These are phyloP conservation scores for Psilopsiagon aurifrons DNA, from an alignment of 2,113 vertebrate species.

Conservation along the genomic window DNA sequence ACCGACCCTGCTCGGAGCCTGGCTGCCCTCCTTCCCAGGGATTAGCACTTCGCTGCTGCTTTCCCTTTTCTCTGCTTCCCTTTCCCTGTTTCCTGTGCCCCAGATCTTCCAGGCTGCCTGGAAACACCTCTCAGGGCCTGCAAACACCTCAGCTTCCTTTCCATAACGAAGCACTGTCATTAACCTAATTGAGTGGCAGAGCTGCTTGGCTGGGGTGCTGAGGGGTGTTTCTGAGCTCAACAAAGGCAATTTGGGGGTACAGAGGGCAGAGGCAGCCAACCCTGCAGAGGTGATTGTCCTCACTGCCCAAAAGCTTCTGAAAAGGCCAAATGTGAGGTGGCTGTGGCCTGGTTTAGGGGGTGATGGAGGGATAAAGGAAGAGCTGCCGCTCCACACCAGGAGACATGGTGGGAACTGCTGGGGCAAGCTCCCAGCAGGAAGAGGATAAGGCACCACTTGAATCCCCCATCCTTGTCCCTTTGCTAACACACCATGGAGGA, in stretches of 20 bases:
- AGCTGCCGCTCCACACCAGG: not conserved
- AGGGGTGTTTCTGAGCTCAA: not conserved
- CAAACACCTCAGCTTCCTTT: not conserved
- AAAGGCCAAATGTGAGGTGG: not conserved
- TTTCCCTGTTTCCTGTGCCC: not conserved
- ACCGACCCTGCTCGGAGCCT: accelerated
- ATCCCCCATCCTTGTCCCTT: not conserved
- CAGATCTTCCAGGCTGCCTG: not conserved
- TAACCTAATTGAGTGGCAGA: conserved; percentile 29
- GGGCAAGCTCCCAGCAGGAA: not conserved
- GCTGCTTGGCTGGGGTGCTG: not conserved
- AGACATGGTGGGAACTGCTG: not conserved
- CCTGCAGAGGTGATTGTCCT: not conserved
- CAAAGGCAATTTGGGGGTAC: not conserved
- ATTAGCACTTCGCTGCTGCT: not conserved
- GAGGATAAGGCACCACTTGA: not conserved
- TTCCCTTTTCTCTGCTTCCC: not conserved
- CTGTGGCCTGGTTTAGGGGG: not conserved
- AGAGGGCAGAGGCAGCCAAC: not conserved
- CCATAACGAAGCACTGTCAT: not conserved
- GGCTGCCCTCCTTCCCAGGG: not conserved
- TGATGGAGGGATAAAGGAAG: not conserved
- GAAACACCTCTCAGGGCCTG: not conserved
- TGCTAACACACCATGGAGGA: not conserved
- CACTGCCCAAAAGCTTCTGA: not conserved